Evolutionary conservation across 2,113 vertebrate genomes (phyloP).

Genomic region (Thamnophis sirtalis): DNA sequence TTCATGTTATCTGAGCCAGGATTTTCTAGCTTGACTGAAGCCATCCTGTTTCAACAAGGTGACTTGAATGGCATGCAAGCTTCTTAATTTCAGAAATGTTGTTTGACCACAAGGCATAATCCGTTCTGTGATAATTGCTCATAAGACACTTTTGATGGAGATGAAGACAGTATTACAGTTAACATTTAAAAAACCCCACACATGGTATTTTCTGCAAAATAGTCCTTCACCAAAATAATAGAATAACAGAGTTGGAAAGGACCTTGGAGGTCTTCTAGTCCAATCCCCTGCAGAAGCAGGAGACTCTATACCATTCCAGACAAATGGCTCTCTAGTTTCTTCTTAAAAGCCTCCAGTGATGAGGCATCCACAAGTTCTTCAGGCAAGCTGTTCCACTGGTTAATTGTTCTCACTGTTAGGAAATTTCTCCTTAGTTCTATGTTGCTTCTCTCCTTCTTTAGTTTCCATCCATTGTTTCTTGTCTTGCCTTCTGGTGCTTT

Average conservation of each 20-base stretch:
- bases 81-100: not conserved
- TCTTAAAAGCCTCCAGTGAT: not conserved
- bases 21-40: slow-evolving; percentile 47
- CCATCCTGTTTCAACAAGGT: slow-evolving; percentile 27
- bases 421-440: not conserved
- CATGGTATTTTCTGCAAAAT: not conserved
- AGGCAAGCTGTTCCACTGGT: not conserved
- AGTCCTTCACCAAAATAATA: not conserved
- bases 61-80: not conserved
- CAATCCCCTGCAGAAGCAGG: not conserved
- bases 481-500: not conserved
- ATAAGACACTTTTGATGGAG: not conserved
- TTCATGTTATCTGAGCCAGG: slow-evolving; percentile 42
- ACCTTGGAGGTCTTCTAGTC: not conserved
- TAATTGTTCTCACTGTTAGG: not conserved
- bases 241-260: not conserved
- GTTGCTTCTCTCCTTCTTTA: not conserved
- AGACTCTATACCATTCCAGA: not conserved
- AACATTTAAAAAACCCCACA: not conserved
- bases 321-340: not conserved
- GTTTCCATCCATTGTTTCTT: not conserved
- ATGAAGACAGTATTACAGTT: not conserved
- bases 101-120: not conserved
- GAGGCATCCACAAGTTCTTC: not conserved
- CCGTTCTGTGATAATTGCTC: not conserved